Percentiles rank a stretch among this genome's conserved stretches.
phyloP scores from a whole-genome alignment of 1,140 invertebrate genomes.

The Papilio polytes region DNA sequence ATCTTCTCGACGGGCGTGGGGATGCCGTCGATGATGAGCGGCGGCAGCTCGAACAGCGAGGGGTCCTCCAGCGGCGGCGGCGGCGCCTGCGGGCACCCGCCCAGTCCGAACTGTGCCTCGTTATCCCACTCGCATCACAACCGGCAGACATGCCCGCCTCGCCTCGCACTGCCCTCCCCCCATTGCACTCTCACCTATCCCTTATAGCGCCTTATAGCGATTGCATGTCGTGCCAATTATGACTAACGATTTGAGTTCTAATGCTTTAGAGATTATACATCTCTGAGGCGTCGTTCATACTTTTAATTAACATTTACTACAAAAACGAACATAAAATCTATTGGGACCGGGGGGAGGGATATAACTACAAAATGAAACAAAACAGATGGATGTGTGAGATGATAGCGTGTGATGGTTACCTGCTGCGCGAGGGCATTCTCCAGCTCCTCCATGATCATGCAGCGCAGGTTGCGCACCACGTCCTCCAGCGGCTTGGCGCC shows the following conservation, averaged over 20 bases:
- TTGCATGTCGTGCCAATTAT: not conserved
- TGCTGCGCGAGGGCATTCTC: slow-evolving; percentile 95
- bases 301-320: too few relatives aligned
- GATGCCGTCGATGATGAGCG: slow-evolving; percentile 98
- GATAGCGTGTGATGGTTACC: slow-evolving; percentile 52
- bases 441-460: slow-evolving; percentile 97
- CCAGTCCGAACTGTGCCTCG: slow-evolving; percentile 78
- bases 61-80: slow-evolving; percentile 96
- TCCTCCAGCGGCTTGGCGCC: slow-evolving; percentile 98
- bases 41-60: slow-evolving; percentile 96
- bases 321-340: too few relatives aligned
- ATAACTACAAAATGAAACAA: too few relatives aligned
- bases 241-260: too few relatives aligned
- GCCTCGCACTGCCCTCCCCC: not conserved
- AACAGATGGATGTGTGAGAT: not conserved
- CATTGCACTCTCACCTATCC: not conserved
- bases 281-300: too few relatives aligned
- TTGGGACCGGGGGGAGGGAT: too few relatives aligned
- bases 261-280: not conserved
- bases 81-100: slow-evolving; percentile 89
- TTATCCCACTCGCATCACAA: slow-evolving; percentile 52
- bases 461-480: slow-evolving; percentile 95
- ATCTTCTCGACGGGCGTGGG: slow-evolving; percentile 99
- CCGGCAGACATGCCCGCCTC: not conserved
- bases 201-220: not conserved